Evolutionary conservation across 53 echinoderm and acorn worm species (phyloP), one percentile per base, ranked within the genome.

Genomic region (Glandiceps talaboti): DNA sequence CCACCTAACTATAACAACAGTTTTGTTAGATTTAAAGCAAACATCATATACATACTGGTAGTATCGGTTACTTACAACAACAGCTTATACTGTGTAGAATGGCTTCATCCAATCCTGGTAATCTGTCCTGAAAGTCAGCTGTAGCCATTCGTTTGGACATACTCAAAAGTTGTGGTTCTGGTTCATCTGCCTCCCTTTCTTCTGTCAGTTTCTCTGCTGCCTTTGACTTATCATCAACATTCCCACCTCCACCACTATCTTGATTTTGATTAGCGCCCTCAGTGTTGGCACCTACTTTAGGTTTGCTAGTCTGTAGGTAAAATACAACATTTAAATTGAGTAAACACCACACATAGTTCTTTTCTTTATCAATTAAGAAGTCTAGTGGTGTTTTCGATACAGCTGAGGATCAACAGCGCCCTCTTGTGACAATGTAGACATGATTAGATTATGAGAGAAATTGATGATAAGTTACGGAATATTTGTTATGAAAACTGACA

Each of bases 1-100:
- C n/a, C n/a, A n/a, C n/a, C n/a, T n/a, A n/a, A n/a, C n/a, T n/a
- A n/a, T n/a, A n/a, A n/a, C n/a, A n/a, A n/a, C n/a, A n/a, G n/a
- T n/a, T n/a, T n/a, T n/a, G n/a, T n/a, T n/a, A n/a, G n/a, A n/a
- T n/a, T n/a, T n/a, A n/a, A n/a, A n/a, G n/a, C n/a, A n/a, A n/a
- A n/a, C n/a, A n/a, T n/a, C n/a, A n/a, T 1, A n/a, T 27, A 75
- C 76, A 75, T 14, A n/a, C 26, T 75, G 27, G 27, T 75, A n/a
- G 6, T n/a, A 28, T n/a, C 27, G 27, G 27, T 14, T 26, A 90
- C 93, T 88, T 87, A 96, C 97, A 94, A 82, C 97, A 96, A 81
- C 97, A 93, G 84, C 92, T 92, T n/a, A 96, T 96, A 77, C 97
- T 96, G 75, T 96, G 92, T 31, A 92, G 87, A 33, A 96, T 93